phyloP scores from a whole-genome alignment of 2,797 vertebrate species.

The Petrocephalus schoutedeni region DNA sequence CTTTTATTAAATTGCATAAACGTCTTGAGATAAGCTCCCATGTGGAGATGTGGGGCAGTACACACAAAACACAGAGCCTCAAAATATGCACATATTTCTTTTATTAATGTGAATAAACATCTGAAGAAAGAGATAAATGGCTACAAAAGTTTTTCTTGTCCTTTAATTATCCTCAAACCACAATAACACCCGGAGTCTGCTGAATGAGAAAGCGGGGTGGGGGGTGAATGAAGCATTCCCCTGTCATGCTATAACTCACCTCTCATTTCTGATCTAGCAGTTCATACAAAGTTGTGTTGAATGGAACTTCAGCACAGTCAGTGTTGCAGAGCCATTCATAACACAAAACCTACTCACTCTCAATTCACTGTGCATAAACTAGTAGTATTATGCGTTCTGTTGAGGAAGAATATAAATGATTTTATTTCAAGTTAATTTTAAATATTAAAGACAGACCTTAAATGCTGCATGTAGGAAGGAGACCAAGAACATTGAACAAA shows the following conservation, averaged over 20 bases:
- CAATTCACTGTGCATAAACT: not conserved
- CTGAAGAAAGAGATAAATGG: not conserved
- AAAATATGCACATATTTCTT: not conserved
- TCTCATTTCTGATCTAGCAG: not conserved
- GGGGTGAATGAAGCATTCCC: not conserved
- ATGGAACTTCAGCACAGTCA: not conserved
- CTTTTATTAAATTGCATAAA: not conserved
- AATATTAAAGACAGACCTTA: not conserved
- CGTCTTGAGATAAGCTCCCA: not conserved
- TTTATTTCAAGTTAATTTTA: not conserved
- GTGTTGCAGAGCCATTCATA: not conserved
- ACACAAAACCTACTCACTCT: not conserved
- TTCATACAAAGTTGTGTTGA: not conserved
- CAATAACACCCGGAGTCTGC: not conserved
- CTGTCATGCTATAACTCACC: not conserved
- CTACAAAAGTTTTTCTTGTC: not conserved
- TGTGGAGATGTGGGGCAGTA: not conserved
- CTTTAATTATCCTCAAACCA: not conserved
- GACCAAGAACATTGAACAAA: not conserved
- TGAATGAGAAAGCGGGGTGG: not conserved
- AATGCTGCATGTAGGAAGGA: not conserved
- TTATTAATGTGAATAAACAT: constrained; percentile 9
- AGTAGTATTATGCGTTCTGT: not conserved
- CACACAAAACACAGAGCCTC: not conserved
- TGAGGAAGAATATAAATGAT: not conserved